Evolutionary conservation across 1,140 invertebrate genomes (phyloP).

Genomic region (Archivesica marissinica): DNA sequence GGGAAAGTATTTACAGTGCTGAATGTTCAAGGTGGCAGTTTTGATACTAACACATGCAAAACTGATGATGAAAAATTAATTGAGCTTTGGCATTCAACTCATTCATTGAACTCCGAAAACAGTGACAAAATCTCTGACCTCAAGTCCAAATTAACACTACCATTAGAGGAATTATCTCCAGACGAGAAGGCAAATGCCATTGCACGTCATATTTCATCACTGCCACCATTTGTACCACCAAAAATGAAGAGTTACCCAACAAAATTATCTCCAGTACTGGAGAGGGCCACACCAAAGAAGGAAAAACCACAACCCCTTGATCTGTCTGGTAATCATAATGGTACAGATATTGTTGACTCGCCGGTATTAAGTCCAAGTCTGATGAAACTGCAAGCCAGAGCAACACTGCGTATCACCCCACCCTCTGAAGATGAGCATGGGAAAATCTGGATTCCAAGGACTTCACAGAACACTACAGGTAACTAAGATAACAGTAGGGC

Average conservation of each 20-base stretch:
- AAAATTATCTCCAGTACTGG: constrained; percentile 77
- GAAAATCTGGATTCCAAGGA: constrained; percentile 75
- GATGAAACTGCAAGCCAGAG: constrained; percentile 70
- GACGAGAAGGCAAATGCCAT: constrained; percentile 76
- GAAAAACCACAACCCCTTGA: constrained; percentile 27
- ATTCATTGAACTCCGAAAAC: constrained; percentile 45
- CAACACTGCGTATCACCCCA: constrained; percentile 71
- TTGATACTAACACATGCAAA: constrained; percentile 66
- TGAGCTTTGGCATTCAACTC: constrained; percentile 69
- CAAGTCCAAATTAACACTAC: constrained; percentile 57
- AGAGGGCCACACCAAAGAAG: constrained; percentile 67
- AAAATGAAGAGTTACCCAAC: constrained; percentile 75
- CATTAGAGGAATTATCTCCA: constrained; percentile 67
- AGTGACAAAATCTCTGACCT: constrained; percentile 59
- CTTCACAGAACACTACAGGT: constrained; percentile 23
- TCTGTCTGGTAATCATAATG: neutral
- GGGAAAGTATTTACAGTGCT: constrained; percentile 73
- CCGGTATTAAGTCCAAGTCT: constrained; percentile 50
- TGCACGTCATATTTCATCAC: constrained; percentile 71
- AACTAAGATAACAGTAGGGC: too few species aligned
- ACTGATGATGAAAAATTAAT: constrained; percentile 82
- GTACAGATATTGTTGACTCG: constrained; percentile 11
- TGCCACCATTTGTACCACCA: constrained; percentile 79
- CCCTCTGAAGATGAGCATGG: constrained; percentile 70
- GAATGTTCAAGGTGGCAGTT: constrained; percentile 69